These are phyloP conservation scores for Aphelocoma coerulescens DNA, from an alignment of 2,113 vertebrate genomes.

Conservation along the genomic window DNA sequence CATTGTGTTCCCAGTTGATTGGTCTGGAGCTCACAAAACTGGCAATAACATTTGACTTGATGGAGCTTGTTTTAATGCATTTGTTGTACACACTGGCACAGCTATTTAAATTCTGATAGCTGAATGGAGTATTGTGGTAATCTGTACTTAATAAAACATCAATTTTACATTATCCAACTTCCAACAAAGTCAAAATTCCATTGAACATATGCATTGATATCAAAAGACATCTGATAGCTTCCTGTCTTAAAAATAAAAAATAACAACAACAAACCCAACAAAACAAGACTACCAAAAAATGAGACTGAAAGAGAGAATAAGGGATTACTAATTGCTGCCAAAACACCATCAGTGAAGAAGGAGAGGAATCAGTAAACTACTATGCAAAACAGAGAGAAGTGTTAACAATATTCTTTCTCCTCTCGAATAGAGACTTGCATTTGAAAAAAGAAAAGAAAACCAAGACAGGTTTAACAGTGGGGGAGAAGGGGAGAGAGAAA, in stretches of 20 bases:
- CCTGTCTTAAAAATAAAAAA: not conserved
- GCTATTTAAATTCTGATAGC: not conserved
- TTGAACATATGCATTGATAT: not conserved
- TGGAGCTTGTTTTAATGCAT: not conserved
- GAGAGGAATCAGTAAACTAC: not conserved
- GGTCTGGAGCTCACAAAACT: not conserved
- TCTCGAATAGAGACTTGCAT: not conserved
- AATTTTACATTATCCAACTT: not conserved
- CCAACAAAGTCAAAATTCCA: not conserved
- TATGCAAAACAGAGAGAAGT: not conserved
- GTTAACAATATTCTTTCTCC: not conserved
- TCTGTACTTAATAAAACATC: not conserved
- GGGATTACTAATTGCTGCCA: not conserved
- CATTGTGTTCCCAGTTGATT: not conserved
- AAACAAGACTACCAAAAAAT: not conserved
- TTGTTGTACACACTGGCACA: not conserved
- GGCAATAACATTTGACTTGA: not conserved
- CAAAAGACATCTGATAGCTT: not conserved
- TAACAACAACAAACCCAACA: not conserved
- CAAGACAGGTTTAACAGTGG: not conserved
- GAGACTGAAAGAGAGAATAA: not conserved
- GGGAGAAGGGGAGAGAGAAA: not conserved
- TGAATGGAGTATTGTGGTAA: not conserved
- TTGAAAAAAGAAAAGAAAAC: not conserved
- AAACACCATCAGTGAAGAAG: not conserved